phyloP scores from a whole-genome alignment of 2,113 vertebrate species.

The Paramisgurnus dabryanus region DNA sequence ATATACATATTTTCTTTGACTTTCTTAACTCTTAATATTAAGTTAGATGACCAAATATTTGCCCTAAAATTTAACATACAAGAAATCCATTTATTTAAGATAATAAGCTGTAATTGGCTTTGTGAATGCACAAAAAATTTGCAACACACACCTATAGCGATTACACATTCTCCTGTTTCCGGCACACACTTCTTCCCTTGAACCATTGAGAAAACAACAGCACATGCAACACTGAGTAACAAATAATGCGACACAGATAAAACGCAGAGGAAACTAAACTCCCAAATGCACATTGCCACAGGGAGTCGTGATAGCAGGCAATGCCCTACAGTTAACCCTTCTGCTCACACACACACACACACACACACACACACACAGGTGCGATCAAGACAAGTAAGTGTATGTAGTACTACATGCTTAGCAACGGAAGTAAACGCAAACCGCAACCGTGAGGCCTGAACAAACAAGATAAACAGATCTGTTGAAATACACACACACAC shows the following conservation, averaged over 20 bases:
- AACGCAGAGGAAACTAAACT: conserved; percentile 36
- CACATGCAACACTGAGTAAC: conserved; percentile 22
- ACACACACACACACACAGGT: conserved; percentile 41
- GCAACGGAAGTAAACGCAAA: conserved; percentile 54
- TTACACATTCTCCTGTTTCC: conserved; percentile 8
- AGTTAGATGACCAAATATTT: background rate
- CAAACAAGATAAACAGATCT: conserved; percentile 27
- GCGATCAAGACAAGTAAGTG: conserved; percentile 30
- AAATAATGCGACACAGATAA: conserved; percentile 20
- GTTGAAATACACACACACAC: background rate
- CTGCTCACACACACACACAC: conserved; percentile 4
- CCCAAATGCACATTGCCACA: background rate
- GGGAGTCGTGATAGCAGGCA: conserved; percentile 44
- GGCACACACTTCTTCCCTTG: conserved; percentile 7
- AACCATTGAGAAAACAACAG: background rate
- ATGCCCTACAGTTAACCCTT: conserved; percentile 43
- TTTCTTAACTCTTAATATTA: background rate
- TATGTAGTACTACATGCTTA: conserved; percentile 43
- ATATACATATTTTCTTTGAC: no score
- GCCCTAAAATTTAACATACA: background rate
- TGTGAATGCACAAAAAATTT: background rate
- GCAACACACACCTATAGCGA: conserved; percentile 7
- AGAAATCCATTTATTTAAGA: background rate
- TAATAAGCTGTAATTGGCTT: background rate
- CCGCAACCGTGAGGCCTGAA: conserved; percentile 33